Evolutionary conservation across 2,797 vertebrate species (phyloP).

Genomic region (Pempheris klunzingeri): DNA sequence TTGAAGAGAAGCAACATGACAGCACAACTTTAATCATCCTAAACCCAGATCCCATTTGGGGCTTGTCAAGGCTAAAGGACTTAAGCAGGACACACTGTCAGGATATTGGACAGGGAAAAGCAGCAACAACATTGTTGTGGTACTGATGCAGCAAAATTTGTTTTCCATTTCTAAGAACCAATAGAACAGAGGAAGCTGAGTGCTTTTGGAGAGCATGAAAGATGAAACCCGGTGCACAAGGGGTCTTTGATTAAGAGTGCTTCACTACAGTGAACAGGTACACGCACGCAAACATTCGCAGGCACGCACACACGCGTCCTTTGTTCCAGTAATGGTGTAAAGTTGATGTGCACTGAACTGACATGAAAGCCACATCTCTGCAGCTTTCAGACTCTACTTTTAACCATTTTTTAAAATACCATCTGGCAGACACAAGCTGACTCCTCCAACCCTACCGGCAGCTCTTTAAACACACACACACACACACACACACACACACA

Average conservation of each 20-base stretch:
- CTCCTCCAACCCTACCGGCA: constrained; percentile 20
- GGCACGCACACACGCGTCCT: neutral
- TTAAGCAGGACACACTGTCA: constrained; percentile 66
- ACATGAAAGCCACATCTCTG: constrained; percentile 54
- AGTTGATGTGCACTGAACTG: constrained; percentile 51
- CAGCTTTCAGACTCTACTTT: constrained; percentile 41
- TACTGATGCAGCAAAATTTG: constrained; percentile 69
- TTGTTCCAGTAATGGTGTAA: constrained; percentile 47
- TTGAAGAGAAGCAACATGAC: constrained; percentile 68
- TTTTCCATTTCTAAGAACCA: constrained; percentile 58
- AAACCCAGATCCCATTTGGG: constrained; percentile 66
- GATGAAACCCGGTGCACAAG: constrained; percentile 54
- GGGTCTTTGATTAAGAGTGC: constrained; percentile 61
- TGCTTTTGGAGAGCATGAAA: constrained; percentile 59
- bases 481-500: constrained; percentile 2
- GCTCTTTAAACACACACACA: constrained; percentile 4
- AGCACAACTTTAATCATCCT: constrained; percentile 63
- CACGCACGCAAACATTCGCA: neutral
- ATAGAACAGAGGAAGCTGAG: constrained; percentile 45
- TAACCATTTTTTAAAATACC: constrained; percentile 32
- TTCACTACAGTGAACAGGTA: constrained; percentile 37
- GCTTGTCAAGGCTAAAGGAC: constrained; percentile 67
- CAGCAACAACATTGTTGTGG: constrained; percentile 48
- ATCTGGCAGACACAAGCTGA: constrained; percentile 45
- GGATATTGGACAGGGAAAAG: constrained; percentile 57